phyloP scores from a whole-genome alignment of 2,888 invertebrate genomes.

The Lasioglossum villosulum region DNA sequence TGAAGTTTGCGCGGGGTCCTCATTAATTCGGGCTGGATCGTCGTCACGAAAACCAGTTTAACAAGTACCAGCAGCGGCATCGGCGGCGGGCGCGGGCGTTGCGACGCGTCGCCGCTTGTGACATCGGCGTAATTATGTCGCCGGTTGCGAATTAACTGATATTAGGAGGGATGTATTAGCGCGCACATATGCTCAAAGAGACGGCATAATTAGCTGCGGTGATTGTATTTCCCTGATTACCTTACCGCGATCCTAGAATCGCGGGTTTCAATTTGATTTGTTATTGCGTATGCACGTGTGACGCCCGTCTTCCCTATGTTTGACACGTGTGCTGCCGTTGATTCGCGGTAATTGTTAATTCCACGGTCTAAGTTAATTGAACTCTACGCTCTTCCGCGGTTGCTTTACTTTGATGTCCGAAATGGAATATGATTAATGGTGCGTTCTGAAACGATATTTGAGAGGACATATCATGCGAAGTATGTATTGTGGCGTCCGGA shows the following conservation, averaged over 20 bases:
- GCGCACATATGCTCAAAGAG: conserved; percentile 32
- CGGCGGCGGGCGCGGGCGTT: not conserved
- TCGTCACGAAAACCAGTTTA: conserved; percentile 47
- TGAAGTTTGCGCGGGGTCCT: conserved; percentile 56
- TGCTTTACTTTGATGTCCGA: not conserved
- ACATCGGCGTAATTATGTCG: conserved; percentile 55
- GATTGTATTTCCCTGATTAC: conserved; percentile 30
- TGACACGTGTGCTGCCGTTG: not conserved
- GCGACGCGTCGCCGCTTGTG: conserved; percentile 51
- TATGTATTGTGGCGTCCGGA: too few species aligned
- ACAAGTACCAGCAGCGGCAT: conserved; percentile 27
- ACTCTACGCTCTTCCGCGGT: not conserved
- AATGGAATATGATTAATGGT: not conserved
- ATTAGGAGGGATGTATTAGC: not conserved
- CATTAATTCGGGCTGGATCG: conserved; percentile 46
- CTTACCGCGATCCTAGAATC: not conserved
- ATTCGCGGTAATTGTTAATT: not conserved
- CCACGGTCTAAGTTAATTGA: not conserved
- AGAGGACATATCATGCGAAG: too few species aligned
- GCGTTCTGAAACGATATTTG: too few species aligned
- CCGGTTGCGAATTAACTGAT: conserved; percentile 28
- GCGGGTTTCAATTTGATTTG: not conserved
- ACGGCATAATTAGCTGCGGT: conserved; percentile 30
- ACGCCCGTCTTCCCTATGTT: not conserved
- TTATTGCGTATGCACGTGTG: not conserved